phyloP scores from a whole-genome alignment of 1,140 invertebrate genomes.

The Halyomorpha halys region DNA sequence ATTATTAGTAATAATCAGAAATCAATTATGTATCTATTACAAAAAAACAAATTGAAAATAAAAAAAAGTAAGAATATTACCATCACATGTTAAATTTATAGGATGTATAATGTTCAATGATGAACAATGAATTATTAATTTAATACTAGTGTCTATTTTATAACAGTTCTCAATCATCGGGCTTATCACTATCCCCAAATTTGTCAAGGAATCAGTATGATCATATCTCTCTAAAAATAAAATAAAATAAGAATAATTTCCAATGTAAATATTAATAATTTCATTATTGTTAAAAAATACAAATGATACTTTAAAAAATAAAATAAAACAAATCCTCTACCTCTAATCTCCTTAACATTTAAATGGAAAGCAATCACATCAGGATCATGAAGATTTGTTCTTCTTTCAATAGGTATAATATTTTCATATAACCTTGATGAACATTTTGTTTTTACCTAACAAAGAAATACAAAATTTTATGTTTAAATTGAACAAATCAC shows the following conservation, averaged over 20 bases:
- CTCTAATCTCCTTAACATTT: slow-evolving; percentile 64
- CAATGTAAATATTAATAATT: background rate
- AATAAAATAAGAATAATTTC: slow-evolving; percentile 5
- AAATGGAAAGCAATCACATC: slow-evolving; percentile 68
- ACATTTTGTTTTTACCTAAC: background rate
- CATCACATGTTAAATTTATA: slow-evolving; percentile 77
- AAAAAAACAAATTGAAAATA: background rate
- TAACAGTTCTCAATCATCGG: slow-evolving; percentile 67
- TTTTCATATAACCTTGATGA: slow-evolving; percentile 6
- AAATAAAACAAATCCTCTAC: slow-evolving; percentile 37
- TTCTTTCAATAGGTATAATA: slow-evolving; percentile 25
- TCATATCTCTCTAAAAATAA: slow-evolving; percentile 51
- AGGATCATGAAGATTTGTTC: slow-evolving; percentile 50
- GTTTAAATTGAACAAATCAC: background rate
- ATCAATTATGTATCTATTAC: background rate
- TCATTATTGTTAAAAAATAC: too few relatives aligned
- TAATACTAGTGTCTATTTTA: slow-evolving; percentile 68
- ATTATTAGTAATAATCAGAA: background rate
- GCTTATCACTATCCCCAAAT: slow-evolving; percentile 71
- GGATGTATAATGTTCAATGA: slow-evolving; percentile 43
- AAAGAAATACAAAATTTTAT: background rate
- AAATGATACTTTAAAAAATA: too few relatives aligned
- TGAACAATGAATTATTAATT: slow-evolving; percentile 61
- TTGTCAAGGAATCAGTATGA: slow-evolving; percentile 56
- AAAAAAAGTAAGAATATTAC: slow-evolving; percentile 39